Evolutionary conservation across 2,888 invertebrate genomes (phyloP).

Genomic region (Microchrysa polita): DNA sequence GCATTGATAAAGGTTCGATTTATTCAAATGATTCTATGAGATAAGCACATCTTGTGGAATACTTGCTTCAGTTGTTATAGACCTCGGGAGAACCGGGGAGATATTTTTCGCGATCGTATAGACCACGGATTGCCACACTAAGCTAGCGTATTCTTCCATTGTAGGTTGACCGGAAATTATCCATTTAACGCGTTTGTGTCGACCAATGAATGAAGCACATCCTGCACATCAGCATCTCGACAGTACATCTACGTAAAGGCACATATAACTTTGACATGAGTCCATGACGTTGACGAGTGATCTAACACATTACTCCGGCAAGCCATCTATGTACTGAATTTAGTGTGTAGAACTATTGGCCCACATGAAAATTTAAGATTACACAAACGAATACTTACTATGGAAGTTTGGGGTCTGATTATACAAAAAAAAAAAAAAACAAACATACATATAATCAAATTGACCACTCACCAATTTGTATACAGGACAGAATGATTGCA

Average conservation of each 20-base stretch:
- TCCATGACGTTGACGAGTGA: constrained; percentile 15
- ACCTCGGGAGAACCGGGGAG: not conserved
- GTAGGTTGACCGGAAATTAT: constrained; percentile 62
- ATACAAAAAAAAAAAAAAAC: not conserved
- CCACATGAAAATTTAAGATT: no score
- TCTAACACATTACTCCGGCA: constrained; percentile 14
- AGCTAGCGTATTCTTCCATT: constrained; percentile 40
- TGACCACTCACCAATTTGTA: not conserved
- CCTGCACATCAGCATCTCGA: constrained; percentile 55
- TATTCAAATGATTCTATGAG: constrained; percentile 8
- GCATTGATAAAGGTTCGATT: constrained; percentile 37
- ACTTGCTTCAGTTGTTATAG: no score
- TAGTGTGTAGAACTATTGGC: no score
- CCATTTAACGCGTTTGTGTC: constrained; percentile 62
- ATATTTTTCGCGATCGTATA: not conserved
- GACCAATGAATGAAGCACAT: constrained; percentile 66
- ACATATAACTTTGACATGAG: constrained; percentile 10
- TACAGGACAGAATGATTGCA: not conserved
- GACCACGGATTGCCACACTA: not conserved
- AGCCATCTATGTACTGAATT: no score
- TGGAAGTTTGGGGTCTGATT: not conserved
- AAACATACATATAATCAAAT: not conserved
- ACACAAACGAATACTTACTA: no score
- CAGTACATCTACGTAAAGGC: not conserved
- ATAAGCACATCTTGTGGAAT: not conserved